Conservation (phyloP, 2,113 vertebrate species). For the Maccullochella peelii region DNA sequence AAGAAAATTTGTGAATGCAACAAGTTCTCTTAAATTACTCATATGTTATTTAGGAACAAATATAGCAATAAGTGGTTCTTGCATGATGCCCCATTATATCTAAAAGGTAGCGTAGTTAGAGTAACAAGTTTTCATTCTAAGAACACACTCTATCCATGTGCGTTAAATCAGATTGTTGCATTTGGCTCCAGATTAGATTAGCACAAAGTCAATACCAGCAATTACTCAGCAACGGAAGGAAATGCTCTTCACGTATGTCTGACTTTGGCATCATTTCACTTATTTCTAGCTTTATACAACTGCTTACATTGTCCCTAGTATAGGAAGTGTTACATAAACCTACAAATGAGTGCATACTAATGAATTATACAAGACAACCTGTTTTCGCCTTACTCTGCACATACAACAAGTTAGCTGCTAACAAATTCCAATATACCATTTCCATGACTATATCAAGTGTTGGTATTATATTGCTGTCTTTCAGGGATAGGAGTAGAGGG, state of each 20-base stretch:
- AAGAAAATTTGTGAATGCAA: no score
- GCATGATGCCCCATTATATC: neutral
- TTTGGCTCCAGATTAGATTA: slow-evolving; percentile 18
- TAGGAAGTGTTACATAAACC: neutral
- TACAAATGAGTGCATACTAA: neutral
- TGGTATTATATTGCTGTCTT: neutral
- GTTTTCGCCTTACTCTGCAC: neutral
- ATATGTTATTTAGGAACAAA: no score
- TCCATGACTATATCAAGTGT: neutral
- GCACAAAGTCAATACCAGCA: slow-evolving; percentile 10
- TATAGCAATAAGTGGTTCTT: neutral
- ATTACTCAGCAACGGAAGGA: slow-evolving; percentile 9
- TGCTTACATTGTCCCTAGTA: neutral
- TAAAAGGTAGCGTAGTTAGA: neutral
- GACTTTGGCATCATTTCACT: neutral
- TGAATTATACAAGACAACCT: neutral
- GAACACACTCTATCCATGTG: neutral
- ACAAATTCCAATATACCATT: neutral
- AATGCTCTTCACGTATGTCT: slow-evolving; percentile 5
- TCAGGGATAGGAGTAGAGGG: neutral
- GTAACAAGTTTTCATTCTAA: neutral
- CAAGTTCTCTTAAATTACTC: neutral
- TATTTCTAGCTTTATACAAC: neutral
- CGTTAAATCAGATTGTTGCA: neutral
- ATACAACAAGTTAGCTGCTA: neutral